phyloP scores from a whole-genome alignment of 2,888 invertebrate species.

The Orthosia gracilis region DNA sequence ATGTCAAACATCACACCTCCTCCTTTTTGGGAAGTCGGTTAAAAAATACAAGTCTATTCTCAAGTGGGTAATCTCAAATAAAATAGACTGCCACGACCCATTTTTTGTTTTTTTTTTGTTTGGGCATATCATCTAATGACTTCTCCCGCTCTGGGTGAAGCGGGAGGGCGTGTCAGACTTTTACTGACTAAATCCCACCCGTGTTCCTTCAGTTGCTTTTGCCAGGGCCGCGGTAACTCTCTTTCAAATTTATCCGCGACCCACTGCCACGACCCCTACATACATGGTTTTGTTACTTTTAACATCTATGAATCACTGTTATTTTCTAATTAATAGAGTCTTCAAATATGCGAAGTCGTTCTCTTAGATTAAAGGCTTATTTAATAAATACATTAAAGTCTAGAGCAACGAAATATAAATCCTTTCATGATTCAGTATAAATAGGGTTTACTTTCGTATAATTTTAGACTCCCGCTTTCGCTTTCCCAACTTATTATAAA shows the following conservation, averaged over 20 bases:
- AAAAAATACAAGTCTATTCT: neutral
- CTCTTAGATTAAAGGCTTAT: slow-evolving; percentile 13
- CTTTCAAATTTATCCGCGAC: no score
- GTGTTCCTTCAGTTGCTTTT: no score
- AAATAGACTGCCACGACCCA: neutral
- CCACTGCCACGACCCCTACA: neutral
- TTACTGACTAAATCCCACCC: no score
- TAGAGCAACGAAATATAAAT: slow-evolving; percentile 37
- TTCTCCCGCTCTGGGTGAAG: no score
- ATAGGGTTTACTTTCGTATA: slow-evolving; percentile 37
- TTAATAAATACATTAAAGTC: slow-evolving; percentile 22
- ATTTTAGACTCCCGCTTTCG: slow-evolving; percentile 29
- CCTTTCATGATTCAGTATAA: slow-evolving; percentile 36
- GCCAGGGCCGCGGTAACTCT: no score
- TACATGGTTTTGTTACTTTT: neutral
- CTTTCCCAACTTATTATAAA: slow-evolving; percentile 46
- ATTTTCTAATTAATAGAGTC: neutral
- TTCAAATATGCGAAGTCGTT: slow-evolving; percentile 15
- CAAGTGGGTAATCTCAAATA: neutral
- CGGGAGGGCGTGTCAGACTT: no score
- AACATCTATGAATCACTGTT: neutral
- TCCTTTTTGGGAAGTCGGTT: no score
- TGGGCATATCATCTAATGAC: no score
- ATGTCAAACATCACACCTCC: no score
- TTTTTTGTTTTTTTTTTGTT: no score